Percentiles rank a stretch among this genome's conserved stretches.
These are phyloP conservation scores for Oegoconia quadripuncta DNA, from an alignment of 2,888 invertebrate species.

Conservation along the genomic window DNA sequence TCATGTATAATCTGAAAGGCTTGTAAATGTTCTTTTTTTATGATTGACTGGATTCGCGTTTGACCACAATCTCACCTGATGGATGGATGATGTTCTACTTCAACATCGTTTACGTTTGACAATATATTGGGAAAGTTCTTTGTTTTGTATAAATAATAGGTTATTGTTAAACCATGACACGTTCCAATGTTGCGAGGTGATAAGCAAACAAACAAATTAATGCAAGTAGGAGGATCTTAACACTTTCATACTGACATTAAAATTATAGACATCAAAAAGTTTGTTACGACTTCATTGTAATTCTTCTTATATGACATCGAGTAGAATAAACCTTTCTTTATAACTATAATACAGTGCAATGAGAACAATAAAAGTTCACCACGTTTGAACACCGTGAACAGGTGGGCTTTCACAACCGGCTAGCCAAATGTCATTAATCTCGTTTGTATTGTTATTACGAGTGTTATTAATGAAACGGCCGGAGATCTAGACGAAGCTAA, in stretches of 20 bases:
- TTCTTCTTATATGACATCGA: background rate
- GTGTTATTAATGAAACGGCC: conserved; percentile 25
- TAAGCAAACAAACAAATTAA: too few species aligned
- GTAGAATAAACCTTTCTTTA: conserved; percentile 4
- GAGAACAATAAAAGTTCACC: conserved; percentile 14
- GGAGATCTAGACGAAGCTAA: background rate
- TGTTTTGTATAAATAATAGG: too few species aligned
- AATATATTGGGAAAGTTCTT: too few species aligned
- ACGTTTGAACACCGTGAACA: conserved; percentile 19
- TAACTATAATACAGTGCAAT: background rate
- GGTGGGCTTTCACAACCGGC: conserved; percentile 41
- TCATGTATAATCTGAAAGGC: too few species aligned
- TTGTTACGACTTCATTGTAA: too few species aligned
- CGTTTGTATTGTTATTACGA: conserved; percentile 20
- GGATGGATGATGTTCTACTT: too few species aligned
- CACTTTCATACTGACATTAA: background rate
- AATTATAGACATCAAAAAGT: background rate
- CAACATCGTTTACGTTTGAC: too few species aligned
- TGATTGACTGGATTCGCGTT: too few species aligned
- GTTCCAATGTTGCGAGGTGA: too few species aligned
- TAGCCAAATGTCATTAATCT: conserved; percentile 31
- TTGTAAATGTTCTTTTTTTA: too few species aligned
- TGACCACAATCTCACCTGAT: too few species aligned
- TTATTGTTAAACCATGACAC: too few species aligned
- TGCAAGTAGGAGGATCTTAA: background rate